Conservation (phyloP, 1,140 invertebrate genomes). For the Leguminivora glycinivorella region DNA sequence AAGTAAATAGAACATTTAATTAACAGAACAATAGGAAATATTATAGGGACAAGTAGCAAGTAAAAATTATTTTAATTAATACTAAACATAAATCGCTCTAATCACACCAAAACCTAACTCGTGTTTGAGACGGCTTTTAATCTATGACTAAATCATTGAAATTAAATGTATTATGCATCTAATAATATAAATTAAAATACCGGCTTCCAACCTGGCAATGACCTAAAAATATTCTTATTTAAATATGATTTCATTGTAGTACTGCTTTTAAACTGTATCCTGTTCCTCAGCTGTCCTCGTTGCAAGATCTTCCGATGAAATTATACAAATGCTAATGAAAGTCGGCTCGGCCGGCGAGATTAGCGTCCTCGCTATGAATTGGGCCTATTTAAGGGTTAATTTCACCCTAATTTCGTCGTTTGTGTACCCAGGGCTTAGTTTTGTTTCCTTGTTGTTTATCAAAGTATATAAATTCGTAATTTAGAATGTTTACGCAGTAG, state of each 20-base stretch:
- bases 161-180: not conserved
- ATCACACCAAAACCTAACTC: too few species aligned
- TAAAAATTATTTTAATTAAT: too few species aligned
- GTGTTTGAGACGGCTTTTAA: too few species aligned
- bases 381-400: constrained; percentile 59
- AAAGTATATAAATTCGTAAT: not conserved
- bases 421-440: constrained; percentile 30
- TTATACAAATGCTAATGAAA: constrained; percentile 73
- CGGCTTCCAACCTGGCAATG: too few species aligned
- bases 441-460: constrained; percentile 24
- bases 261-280: not conserved
- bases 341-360: constrained; percentile 54
- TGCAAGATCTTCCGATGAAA: constrained; percentile 58
- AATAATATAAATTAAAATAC: too few species aligned
- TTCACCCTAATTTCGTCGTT: constrained; percentile 42
- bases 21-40: too few species aligned
- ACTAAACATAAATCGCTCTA: too few species aligned
- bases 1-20: too few species aligned
- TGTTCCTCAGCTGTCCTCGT: constrained; percentile 21
- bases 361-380: constrained; percentile 60
- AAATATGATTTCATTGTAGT: not conserved
- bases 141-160: too few species aligned
- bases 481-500: not conserved
- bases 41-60: too few species aligned
- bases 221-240: too few species aligned